These are phyloP conservation scores for Taxidea taxus DNA, from an alignment of 2,113 vertebrate genomes.

Conservation along the genomic window DNA sequence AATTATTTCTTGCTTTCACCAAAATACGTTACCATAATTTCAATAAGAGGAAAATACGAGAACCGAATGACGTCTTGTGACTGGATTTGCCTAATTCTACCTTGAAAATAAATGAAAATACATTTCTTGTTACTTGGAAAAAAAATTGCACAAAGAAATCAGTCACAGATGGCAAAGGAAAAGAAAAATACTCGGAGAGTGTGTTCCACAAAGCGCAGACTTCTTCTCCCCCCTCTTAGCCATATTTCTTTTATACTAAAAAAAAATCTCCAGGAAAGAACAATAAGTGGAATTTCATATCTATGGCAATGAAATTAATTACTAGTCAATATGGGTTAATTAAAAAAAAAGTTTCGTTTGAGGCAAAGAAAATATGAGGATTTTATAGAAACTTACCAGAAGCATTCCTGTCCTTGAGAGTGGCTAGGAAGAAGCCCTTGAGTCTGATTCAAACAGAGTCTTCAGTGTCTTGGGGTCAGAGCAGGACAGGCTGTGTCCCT, in stretches of 20 bases:
- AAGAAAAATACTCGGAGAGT: background rate
- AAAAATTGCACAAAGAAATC: background rate
- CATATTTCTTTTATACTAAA: background rate
- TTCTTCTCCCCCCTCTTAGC: background rate
- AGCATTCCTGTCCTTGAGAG: conserved; percentile 46
- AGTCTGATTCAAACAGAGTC: conserved; percentile 26
- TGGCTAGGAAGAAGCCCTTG: background rate
- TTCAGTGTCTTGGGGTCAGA: conserved; percentile 16
- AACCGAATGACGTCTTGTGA: background rate
- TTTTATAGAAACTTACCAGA: conserved; percentile 69
- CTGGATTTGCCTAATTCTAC: conserved; percentile 5
- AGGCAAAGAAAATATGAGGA: background rate
- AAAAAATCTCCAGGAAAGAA: background rate
- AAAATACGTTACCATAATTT: background rate
- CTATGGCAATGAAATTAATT: background rate
- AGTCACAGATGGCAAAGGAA: background rate
- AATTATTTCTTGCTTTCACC: background rate
- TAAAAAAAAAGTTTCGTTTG: conserved; percentile 7
- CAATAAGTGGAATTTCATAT: background rate
- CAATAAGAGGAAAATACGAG: background rate
- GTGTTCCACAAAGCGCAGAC: background rate
- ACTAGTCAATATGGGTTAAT: background rate
- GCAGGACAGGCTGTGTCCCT: background rate
- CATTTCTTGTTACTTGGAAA: background rate
- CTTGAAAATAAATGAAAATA: background rate